Base-by-base conservation (phyloP, 2,113 vertebrate species). In the Boleophthalmus pectinirostris region DNA sequence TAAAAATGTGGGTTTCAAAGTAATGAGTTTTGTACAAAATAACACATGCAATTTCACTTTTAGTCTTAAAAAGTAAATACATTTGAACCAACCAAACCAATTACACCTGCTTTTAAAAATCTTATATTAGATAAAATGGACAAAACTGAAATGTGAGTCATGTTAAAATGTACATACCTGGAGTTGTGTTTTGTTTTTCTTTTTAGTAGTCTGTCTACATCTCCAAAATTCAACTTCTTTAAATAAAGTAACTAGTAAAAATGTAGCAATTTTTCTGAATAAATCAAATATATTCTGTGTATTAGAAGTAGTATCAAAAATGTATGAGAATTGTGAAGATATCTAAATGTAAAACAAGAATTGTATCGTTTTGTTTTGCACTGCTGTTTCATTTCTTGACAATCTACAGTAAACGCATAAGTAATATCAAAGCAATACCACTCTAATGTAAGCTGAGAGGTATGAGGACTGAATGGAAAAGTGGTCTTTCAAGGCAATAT, bases 391-490 rank as follows among this genome's bases (percentile, higher is more conserved):
- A 21, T 21, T 54, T 21, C 23, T 25, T 24, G 54, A 57, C n/a
- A 4, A 18, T 24, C 54, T 58, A 56, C 23, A 58, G 4, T 25
- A 61, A 61, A 61, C 2, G 25, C 58, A 33, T 16, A 61, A 18
- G 58, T 0, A 61, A 29, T 61, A 11, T 61, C 58, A 61, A 33
- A 33, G 58, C 25, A 61, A 33, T 18, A 25, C 15, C 15, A 24
- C 25, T 61, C 15, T 61, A 61, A 61, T 61, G 58, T 33, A 61
- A 61, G 58, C 58, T 68, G 79, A 81, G 80, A 80, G 72, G 77
- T 74, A 85, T 77, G 78, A 70, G 72, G 79, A 73, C 18, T 43
- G 56, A 51, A 82, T 78, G 85, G 78, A 75, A 75, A 89, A 83
- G 72, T 23, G 66, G 60, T 70, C 81, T 82, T 88, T 68, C 38